Base-by-base conservation (phyloP, 2,888 invertebrate species). In the Melieria picta region DNA sequence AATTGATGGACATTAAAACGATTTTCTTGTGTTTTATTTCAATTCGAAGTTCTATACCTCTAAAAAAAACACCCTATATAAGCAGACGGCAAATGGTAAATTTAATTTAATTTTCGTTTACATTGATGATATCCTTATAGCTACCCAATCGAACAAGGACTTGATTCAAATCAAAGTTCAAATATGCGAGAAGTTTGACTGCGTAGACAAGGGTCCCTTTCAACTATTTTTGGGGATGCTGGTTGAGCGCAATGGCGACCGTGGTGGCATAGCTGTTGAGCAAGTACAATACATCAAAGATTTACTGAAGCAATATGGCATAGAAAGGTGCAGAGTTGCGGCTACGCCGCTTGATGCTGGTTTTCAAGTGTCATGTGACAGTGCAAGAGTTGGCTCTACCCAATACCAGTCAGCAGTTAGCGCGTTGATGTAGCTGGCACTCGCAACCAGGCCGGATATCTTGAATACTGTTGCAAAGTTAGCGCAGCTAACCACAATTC, bases 371-470 rank as follows among this genome's bases (percentile, higher is more conserved):
- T n/a, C 52, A n/a, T 74, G 70, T 66, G 30, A 52, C 7, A 30
- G 71, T 52, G 30, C 48, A 50, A 69, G 56, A 16, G 73, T 48
- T 42, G 71, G 72, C 13, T 13, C 50, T 5, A 66, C 61, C 13
- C 16, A 58, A 10, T 73, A 72, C 55, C 72, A 76, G 63, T 72
- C 75, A 9, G 10, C 72, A 1, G 70, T 72, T n/a, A 72, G 74
- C n/a, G 68, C 69, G 9, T 42, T 73, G 3, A 73, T 72, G 66
- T 75, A 69, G 9, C 16, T 75, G 47, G 71, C 71, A 4, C 62
- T 74, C 7, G 65, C 69, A 2, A 74, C 75, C 7, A 63, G 74
- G 6, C 72, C 75, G 7, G 75, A 76, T 16, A 76, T 75, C 5
- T 13, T 73, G 1, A 75, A 76, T 48, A 72, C 74, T 3, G 69